These are phyloP conservation scores for Mizuhopecten yessoensis DNA, from an alignment of 1,140 invertebrate genomes.

Conservation along the genomic window DNA sequence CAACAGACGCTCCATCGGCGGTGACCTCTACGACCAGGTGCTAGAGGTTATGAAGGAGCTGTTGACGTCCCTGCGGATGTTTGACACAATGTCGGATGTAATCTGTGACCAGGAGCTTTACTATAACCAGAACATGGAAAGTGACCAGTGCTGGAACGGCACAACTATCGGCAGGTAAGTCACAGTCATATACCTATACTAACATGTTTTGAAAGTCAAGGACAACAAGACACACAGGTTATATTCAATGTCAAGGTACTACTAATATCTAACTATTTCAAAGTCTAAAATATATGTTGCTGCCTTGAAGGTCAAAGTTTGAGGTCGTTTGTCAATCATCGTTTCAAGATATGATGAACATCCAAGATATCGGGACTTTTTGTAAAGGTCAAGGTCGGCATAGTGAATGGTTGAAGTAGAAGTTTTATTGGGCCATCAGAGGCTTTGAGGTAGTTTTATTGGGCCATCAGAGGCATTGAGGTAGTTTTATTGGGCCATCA, in stretches of 20 bases:
- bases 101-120: conserved; percentile 56
- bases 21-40: conserved; percentile 47
- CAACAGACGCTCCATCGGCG: conserved; percentile 29
- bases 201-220: not conserved
- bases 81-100: conserved; percentile 52
- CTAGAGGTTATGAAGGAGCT: conserved; percentile 56
- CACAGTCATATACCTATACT: not conserved
- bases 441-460: no score
- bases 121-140: conserved; percentile 53
- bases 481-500: no score
- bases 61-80: conserved; percentile 53
- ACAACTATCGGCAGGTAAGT: conserved; percentile 51
- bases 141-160: conserved; percentile 54
- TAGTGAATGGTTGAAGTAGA: not conserved
- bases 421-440: not conserved
- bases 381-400: not conserved
- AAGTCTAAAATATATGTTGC: no score
- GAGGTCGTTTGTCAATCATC: no score
- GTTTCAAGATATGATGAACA: no score
- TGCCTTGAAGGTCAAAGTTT: no score
- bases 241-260: not conserved
- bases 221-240: not conserved
- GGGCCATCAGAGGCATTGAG: no score
- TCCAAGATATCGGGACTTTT: no score
- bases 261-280: no score